Base-by-base conservation (phyloP, 2,113 vertebrate genomes). In the Poeciliopsis occidentalis region DNA sequence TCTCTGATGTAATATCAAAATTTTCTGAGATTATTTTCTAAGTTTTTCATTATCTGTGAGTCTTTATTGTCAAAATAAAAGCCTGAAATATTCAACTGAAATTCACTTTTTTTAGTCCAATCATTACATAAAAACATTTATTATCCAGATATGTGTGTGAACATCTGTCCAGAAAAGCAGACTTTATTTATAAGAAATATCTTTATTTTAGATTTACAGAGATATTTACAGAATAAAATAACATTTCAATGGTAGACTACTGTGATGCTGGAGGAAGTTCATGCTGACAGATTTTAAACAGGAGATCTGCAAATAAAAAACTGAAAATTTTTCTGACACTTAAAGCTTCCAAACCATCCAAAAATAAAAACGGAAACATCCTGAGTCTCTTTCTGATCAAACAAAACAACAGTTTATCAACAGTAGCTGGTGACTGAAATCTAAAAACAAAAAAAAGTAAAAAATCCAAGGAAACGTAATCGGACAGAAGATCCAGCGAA, bases 181-280 rank as follows among this genome's bases (percentile, higher is more conserved):
- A 8, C 19, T 29, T 79, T 76, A 12, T 73, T 70, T 64, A 75
- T 61, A 71, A 60, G 64, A 89, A 85, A 83, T n/a, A 19, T 79
- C 91, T 64, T 91, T 88, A 90, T 92, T 90, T 0, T 71, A 83
- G 66, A 87, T 90, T 77, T 73, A 88, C 71, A 88, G 44, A 85
- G 41, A 68, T 78, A 72, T 78, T 75, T 78, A 76, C 80, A 83
- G 7, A 74, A 66, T 85, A 88, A 41, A 44, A 86, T 83, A 80
- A 85, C 84, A 81, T 88, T 22, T 54, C 75, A 88, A 51, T 85
- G 77, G 76, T 72, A 87, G 81, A 76, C 74, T 86, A 73, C 67
- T 86, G 83, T 85, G 80, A 84, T 88, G 65, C 79, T 80, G 76
- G 67, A 79, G 77, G 80, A 37, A 72, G 77, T 80, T 73, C 64